Percentiles rank a stretch among this genome's conserved stretches.
phyloP scores from a whole-genome alignment of 2,797 vertebrate species.

The Megalops cyprinoides region DNA sequence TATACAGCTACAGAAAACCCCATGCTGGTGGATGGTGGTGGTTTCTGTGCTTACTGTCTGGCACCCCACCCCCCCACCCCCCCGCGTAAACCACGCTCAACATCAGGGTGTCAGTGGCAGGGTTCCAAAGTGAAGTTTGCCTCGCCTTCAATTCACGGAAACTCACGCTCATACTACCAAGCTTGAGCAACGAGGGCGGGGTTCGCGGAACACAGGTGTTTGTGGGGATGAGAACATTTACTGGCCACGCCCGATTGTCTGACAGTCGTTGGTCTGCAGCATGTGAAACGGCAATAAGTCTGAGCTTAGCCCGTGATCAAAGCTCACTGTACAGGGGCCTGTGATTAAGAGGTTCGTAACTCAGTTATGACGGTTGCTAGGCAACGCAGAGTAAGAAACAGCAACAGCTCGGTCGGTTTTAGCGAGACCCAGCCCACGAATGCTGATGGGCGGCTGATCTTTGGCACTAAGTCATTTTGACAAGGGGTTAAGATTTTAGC shows the following conservation, averaged over 20 bases:
- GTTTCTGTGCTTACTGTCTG: too few relatives aligned
- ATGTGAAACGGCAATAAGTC: background rate
- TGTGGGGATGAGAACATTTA: background rate
- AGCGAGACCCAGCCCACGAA: background rate
- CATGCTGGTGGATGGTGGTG: too few relatives aligned
- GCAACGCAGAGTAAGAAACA: background rate
- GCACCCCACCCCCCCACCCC: background rate
- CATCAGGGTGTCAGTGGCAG: background rate
- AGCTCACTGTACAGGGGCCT: background rate
- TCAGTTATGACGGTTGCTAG: constrained; percentile 10
- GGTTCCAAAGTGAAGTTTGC: background rate
- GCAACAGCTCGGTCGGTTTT: background rate
- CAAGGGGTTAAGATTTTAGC: background rate
- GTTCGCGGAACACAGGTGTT: background rate
- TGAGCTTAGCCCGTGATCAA: background rate
- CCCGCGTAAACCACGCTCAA: background rate
- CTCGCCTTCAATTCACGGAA: background rate
- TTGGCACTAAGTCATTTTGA: background rate
- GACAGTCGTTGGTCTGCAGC: background rate
- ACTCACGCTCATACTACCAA: background rate
- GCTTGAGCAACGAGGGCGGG: background rate
- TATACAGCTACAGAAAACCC: background rate
- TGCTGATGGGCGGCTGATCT: background rate
- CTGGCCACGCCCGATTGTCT: background rate
- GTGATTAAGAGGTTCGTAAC: background rate